Conservation (phyloP, 2,113 vertebrate species). For the Pedetes capensis region DNA sequence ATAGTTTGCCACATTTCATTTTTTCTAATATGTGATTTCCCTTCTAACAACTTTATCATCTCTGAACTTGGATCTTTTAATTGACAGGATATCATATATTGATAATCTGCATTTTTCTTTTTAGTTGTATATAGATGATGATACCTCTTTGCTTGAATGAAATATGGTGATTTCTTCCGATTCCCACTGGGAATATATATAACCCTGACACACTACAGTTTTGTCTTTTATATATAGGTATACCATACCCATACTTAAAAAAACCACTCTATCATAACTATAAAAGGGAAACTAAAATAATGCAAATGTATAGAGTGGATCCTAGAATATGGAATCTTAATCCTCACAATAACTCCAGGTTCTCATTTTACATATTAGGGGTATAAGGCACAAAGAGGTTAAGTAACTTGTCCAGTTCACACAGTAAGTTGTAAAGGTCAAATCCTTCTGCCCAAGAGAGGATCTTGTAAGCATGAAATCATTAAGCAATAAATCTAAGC, state of each 20-base stretch:
- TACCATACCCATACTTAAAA: not conserved
- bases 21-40: not conserved
- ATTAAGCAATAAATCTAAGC: not conserved
- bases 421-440: not conserved
- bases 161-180: not conserved
- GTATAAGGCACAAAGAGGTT: not conserved
- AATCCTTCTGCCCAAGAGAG: not conserved
- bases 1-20: not conserved
- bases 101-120: not conserved
- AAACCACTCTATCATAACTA: not conserved
- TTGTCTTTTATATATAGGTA: not conserved
- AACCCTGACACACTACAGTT: not conserved
- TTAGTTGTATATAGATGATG: not conserved
- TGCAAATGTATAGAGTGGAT: not conserved
- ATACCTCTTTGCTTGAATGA: not conserved
- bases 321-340: not conserved
- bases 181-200: not conserved
- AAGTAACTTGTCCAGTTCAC: not conserved
- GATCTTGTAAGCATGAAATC: not conserved
- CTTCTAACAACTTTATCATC: not conserved
- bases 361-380: not conserved
- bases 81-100: not conserved
- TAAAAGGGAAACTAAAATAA: not conserved
- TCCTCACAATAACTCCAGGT: not conserved
- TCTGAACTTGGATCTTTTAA: not conserved